Evolutionary conservation across 2,888 invertebrate genomes (phyloP).

Genomic region (Venusia cambrica): DNA sequence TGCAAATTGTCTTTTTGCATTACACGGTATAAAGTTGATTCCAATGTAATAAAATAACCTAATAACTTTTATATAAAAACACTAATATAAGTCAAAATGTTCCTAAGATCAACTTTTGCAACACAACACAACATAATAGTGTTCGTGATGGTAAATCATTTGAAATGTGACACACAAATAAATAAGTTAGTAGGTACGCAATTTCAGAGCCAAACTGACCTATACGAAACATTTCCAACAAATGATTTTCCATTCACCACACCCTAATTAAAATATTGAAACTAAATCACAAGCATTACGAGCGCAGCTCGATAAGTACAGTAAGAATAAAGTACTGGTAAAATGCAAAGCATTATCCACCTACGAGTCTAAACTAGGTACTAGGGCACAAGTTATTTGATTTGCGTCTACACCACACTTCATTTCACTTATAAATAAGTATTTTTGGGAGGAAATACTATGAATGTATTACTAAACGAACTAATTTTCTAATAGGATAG

Average conservation of each 20-base stretch:
- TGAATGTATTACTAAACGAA: too few relatives aligned
- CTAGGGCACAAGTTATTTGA: conserved; percentile 28
- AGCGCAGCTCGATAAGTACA: conserved; percentile 37
- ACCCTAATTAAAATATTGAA: conserved; percentile 20
- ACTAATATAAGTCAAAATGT: conserved; percentile 17
- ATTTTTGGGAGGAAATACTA: conserved; percentile 36
- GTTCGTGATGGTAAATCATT: too few relatives aligned
- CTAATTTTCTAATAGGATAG: conserved; percentile 29
- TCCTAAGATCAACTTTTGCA: conserved; percentile 11
- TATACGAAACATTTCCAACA: too few relatives aligned
- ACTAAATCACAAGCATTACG: conserved; percentile 36
- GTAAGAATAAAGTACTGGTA: conserved; percentile 30
- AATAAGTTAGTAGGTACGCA: too few relatives aligned
- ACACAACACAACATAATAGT: too few relatives aligned
- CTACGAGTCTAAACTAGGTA: conserved; percentile 24
- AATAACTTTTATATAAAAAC: conserved; percentile 14
- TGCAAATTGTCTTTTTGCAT: conserved; percentile 25
- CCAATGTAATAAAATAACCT: conserved; percentile 4
- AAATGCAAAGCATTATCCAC: conserved; percentile 37
- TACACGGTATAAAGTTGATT: conserved; percentile 13
- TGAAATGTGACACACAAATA: too few relatives aligned
- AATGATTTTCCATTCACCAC: too few relatives aligned
- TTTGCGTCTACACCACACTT: conserved; percentile 41
- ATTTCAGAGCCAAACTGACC: too few relatives aligned
- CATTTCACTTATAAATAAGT: conserved; percentile 41